A percentile compares a stretch with the other conserved stretches of the same genome.
phyloP scores from a whole-genome alignment of 1,140 invertebrate species.

The Brachionus rubens region DNA sequence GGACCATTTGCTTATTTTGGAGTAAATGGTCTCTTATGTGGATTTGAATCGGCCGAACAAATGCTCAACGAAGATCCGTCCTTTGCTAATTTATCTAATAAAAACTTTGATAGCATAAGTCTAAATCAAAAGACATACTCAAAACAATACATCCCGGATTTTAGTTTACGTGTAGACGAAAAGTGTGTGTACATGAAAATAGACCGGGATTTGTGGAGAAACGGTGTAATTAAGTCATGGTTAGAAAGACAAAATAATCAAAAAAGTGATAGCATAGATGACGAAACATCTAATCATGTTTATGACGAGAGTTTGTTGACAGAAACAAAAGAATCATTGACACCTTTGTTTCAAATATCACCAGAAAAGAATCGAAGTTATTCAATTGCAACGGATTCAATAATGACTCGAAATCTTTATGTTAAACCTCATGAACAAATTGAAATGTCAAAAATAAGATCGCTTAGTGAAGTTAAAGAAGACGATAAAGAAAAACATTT shows the following conservation, averaged over 20 bases:
- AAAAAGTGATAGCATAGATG: conserved; percentile 8
- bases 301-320: background rate
- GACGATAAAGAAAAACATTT: no score
- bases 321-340: background rate
- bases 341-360: background rate
- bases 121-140: background rate
- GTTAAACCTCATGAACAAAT: no score
- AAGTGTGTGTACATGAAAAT: conserved; percentile 33
- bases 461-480: background rate
- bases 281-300: background rate
- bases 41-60: background rate
- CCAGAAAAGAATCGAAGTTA: background rate
- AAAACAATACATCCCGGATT: conserved; percentile 40
- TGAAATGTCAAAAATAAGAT: conserved; percentile 8
- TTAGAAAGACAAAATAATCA: conserved; percentile 21
- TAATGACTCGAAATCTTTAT: no score
- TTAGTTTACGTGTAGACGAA: conserved; percentile 42
- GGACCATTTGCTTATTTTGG: conserved; percentile 47
- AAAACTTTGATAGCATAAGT: background rate
- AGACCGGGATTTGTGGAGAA: conserved; percentile 33
- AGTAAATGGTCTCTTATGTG: conserved; percentile 38
- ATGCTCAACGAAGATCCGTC: background rate
- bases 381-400: background rate
- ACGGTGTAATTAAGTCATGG: conserved; percentile 42
- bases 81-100: background rate